Evolutionary conservation across 2,888 invertebrate genomes (phyloP).

Genomic region (Lucinisca nassula): DNA sequence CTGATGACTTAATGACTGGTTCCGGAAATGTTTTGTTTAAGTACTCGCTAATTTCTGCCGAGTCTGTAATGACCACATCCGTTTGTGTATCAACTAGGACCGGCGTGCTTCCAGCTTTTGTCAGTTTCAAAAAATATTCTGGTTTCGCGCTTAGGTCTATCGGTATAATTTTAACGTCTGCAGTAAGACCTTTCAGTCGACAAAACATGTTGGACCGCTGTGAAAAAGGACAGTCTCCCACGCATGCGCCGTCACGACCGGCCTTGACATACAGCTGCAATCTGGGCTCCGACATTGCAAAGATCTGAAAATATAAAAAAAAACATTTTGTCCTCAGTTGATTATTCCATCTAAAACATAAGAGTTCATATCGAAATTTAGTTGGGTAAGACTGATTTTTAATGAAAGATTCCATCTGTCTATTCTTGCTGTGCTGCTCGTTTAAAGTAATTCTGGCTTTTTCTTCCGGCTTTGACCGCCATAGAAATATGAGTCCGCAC

Average conservation of each 20-base stretch:
- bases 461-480: too few relatives aligned
- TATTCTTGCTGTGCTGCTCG: too few relatives aligned
- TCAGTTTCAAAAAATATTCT: constrained; percentile 68
- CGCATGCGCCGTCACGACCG: constrained; percentile 68
- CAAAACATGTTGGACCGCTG: constrained; percentile 71
- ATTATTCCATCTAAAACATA: too few relatives aligned
- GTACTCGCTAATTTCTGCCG: constrained; percentile 73
- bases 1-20: background rate
- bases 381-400: too few relatives aligned
- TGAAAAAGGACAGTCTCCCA: constrained; percentile 80
- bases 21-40: constrained; percentile 55
- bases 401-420: too few relatives aligned
- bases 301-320: too few relatives aligned
- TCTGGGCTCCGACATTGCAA: constrained; percentile 42
- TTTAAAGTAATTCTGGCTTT: too few relatives aligned
- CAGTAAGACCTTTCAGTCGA: constrained; percentile 57
- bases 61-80: constrained; percentile 69
- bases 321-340: too few relatives aligned
- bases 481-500: too few relatives aligned
- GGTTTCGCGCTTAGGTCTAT: constrained; percentile 72
- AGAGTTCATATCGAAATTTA: too few relatives aligned
- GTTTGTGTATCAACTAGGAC: constrained; percentile 71
- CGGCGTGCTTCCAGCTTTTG: constrained; percentile 74
- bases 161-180: constrained; percentile 56
- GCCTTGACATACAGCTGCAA: constrained; percentile 77